phyloP scores from a whole-genome alignment of 2,888 invertebrate genomes.

The Pseudococcus longispinus region DNA sequence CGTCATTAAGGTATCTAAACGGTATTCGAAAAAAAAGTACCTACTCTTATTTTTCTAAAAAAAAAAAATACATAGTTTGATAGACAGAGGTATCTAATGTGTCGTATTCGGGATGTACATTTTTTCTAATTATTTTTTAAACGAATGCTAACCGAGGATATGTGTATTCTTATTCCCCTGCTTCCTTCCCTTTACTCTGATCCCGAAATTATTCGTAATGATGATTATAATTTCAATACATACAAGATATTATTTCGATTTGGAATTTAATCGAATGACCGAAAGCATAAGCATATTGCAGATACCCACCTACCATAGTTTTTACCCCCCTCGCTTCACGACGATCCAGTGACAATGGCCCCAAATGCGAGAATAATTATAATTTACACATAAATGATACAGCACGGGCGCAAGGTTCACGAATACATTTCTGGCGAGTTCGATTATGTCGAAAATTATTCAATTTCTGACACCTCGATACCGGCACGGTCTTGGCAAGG shows the following conservation, averaged over 20 bases:
- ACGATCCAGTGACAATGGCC: background rate
- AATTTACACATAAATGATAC: background rate
- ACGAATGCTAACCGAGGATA: background rate
- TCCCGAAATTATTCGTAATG: too few relatives aligned
- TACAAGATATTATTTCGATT: background rate
- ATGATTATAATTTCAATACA: conserved; percentile 2
- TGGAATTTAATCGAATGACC: background rate
- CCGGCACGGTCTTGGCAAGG: background rate
- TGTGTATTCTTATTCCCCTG: background rate
- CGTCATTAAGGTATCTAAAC: background rate
- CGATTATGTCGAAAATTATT: conserved; percentile 26
- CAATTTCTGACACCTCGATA: conserved; percentile 20
- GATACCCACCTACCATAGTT: background rate
- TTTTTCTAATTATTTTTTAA: background rate
- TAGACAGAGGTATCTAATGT: background rate
- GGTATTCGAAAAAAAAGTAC: background rate
- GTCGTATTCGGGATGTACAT: background rate
- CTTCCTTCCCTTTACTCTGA: background rate
- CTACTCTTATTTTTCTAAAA: background rate
- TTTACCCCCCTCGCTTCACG: background rate
- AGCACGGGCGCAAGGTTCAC: background rate
- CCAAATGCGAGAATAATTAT: background rate
- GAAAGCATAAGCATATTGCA: background rate
- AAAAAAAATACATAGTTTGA: background rate
- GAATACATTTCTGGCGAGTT: background rate